These are phyloP conservation scores for Chrysotoxum bicinctum DNA, from an alignment of 2,888 invertebrate genomes.

Conservation along the genomic window DNA sequence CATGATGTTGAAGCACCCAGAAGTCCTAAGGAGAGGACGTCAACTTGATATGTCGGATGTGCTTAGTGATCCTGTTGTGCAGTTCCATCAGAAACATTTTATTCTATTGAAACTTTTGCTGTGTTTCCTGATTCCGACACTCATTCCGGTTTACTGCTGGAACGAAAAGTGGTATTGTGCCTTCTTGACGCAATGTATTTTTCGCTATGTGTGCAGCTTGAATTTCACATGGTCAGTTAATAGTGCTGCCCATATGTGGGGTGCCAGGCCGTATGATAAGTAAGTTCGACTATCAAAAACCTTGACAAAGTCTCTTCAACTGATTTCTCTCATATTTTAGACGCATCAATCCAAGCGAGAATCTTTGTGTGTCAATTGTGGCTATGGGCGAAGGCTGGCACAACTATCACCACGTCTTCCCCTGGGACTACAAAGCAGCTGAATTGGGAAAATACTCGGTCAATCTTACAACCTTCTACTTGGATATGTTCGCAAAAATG, in stretches of 20 bases:
- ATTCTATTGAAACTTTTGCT: constrained; percentile 84
- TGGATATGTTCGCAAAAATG: constrained; percentile 87
- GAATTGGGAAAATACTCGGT: constrained; percentile 88
- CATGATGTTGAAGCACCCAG: constrained; percentile 93
- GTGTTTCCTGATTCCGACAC: constrained; percentile 89
- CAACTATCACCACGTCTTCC: constrained; percentile 96
- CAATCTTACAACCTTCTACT: constrained; percentile 87
- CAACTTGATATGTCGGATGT: constrained; percentile 93
- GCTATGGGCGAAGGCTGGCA: constrained; percentile 96
- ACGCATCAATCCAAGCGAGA: constrained; percentile 90
- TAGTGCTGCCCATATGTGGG: constrained; percentile 92
- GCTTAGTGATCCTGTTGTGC: constrained; percentile 87
- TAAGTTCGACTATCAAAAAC: constrained; percentile 79
- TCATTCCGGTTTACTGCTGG: constrained; percentile 88
- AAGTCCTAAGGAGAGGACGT: constrained; percentile 89
- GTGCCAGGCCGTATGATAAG: constrained; percentile 88
- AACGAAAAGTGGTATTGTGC: constrained; percentile 86
- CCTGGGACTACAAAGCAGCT: constrained; percentile 95
- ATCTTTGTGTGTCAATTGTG: constrained; percentile 87
- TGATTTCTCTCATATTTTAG: constrained; percentile 80
- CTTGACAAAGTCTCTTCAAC: background rate
- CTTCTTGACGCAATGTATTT: constrained; percentile 85
- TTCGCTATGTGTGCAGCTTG: constrained; percentile 89
- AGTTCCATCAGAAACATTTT: constrained; percentile 90
- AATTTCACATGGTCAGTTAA: constrained; percentile 96